Evolutionary conservation across 1,140 invertebrate species (phyloP), one percentile per base, ranked within the genome.

Genomic region (Lasaia peninsularis): DNA sequence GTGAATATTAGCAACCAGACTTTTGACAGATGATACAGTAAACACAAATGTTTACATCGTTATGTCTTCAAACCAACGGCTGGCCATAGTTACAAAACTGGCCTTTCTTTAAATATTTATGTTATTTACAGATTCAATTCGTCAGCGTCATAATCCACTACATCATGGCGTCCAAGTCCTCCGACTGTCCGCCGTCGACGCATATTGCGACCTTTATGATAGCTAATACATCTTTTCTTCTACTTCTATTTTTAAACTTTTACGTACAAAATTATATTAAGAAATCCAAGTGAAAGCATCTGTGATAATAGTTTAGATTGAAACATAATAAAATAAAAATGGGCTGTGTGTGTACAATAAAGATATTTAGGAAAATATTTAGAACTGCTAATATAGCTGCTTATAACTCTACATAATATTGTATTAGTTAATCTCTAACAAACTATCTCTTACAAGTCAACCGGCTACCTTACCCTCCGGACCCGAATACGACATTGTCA

Each of bases 71-170:
- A 18, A 12, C 14, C 10, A 16, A 12, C 33, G 2, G 12, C 52
- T 12, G 1, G 10, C 6, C 4, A 8, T 55, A 44, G 9, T 24
- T 16, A 10, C 10, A 49, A 16, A 32, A 58, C 40, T 34, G 9
- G 24, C 14, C 18, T 28, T 28, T 28, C 5, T 28, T 28, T 28
- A 28, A 28, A 28, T 37, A 33, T 28, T 37, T 63, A 53, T 54
- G 50, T 12, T 67, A 37, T 28, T 85, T 82, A 2, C 75, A 87
- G 84, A 58, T 83, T n/a, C 84, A 88, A 61, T 88, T 88, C 20
- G 67, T 88, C 1, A 78, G 69, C 5, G 74, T 86, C 1, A 75
- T 88, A 2, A 34, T 77, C 1, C 82, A 88, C n/a, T 86, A 85
- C 49, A 32, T 75, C 1, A 48, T 58, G 0, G 71, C 76, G 2